phyloP scores from a whole-genome alignment of 2,113 vertebrate genomes.

The Archocentrus centrarchus region DNA sequence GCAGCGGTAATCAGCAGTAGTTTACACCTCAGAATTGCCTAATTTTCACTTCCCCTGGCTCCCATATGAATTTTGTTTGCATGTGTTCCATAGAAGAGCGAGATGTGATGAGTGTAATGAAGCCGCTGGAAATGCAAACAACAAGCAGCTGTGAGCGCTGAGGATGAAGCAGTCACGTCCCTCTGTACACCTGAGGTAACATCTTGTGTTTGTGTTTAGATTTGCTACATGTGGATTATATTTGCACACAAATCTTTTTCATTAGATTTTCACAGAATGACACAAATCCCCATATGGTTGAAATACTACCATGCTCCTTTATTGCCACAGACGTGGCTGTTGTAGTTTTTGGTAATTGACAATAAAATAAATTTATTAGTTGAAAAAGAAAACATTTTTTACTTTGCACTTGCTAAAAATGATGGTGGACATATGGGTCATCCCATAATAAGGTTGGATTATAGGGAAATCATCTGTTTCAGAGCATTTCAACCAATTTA shows the following conservation, averaged over 20 bases:
- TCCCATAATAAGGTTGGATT: neutral
- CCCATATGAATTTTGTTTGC: slow-evolving; percentile 14
- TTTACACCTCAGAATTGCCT: slow-evolving; percentile 50
- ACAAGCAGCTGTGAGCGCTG: neutral
- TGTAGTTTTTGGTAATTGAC: neutral
- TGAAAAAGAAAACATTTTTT: neutral
- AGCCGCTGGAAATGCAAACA: slow-evolving; percentile 18
- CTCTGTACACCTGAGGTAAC: slow-evolving; percentile 3
- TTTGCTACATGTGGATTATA: neutral
- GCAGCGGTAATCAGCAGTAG: slow-evolving; percentile 25
- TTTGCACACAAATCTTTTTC: neutral
- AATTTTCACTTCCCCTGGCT: slow-evolving; percentile 35
- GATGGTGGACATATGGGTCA: too few species aligned
- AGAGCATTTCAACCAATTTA: neutral
- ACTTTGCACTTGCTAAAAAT: too few species aligned
- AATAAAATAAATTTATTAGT: neutral
- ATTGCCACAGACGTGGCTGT: neutral
- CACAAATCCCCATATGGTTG: neutral
- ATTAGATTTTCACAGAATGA: neutral
- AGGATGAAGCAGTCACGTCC: neutral
- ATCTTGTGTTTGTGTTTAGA: neutral
- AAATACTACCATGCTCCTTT: neutral
- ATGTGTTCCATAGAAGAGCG: neutral
- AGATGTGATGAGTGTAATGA: slow-evolving; percentile 20
- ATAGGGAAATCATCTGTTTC: neutral